phyloP scores from a whole-genome alignment of 2,888 invertebrate species.

The Pseudoips prasinana region DNA sequence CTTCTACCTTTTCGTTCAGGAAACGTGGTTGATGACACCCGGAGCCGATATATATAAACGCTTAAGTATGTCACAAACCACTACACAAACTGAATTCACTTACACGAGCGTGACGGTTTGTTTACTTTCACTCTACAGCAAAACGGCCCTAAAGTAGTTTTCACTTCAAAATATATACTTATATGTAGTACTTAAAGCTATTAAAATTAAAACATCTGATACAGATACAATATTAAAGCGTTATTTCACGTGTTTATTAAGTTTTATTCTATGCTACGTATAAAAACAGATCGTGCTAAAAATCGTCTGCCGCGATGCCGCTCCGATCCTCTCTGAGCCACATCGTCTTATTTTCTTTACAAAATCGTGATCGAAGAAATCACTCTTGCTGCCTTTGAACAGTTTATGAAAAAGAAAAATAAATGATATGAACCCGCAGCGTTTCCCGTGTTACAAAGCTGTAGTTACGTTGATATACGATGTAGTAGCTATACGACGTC shows the following conservation, averaged over 20 bases:
- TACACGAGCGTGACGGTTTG: too few species aligned
- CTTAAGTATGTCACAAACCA: too few species aligned
- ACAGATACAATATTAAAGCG: too few species aligned
- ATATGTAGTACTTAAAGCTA: neutral
- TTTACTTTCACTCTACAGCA: too few species aligned
- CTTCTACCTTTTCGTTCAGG: too few species aligned
- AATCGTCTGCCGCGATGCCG: constrained; percentile 26
- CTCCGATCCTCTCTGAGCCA: constrained; percentile 26
- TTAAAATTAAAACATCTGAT: too few species aligned
- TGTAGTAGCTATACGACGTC: constrained; percentile 29
- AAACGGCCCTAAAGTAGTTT: too few species aligned
- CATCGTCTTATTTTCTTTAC: constrained; percentile 32
- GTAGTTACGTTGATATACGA: constrained; percentile 23
- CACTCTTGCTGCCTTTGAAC: constrained; percentile 39
- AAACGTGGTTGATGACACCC: too few species aligned
- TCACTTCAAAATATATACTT: too few species aligned
- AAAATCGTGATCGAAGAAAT: constrained; percentile 38
- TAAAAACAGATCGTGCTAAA: constrained; percentile 37
- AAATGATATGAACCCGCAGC: constrained; percentile 37
- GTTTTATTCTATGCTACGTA: constrained; percentile 29
- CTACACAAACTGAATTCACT: too few species aligned
- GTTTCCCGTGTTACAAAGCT: constrained; percentile 35
- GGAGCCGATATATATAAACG: too few species aligned
- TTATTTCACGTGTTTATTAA: constrained; percentile 6
- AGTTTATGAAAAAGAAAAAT: constrained; percentile 45